Evolutionary conservation across 1,140 invertebrate genomes (phyloP), one percentile per base, ranked within the genome.

Genomic region (Diachasmimorpha longicaudata): DNA sequence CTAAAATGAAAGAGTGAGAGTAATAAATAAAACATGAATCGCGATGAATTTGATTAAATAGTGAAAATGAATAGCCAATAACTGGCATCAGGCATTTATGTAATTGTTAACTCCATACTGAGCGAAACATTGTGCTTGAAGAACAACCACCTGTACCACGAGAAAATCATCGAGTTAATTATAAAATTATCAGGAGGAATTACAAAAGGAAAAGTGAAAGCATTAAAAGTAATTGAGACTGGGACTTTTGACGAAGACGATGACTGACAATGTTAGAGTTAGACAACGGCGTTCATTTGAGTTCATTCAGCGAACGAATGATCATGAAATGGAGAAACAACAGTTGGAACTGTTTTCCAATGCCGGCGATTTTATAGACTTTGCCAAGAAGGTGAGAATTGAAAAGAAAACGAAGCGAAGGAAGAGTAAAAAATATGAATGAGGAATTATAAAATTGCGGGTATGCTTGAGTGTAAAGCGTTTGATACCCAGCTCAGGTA

Each of bases 401-500:
- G 37, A 11, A 19, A 72, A 25, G 4, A 55, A 52, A 48, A 70
- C 44, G 46, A 9, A 36, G n/a, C n/a, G 31, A 72, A 16, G 37
- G 25, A 55, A 21, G 48, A 63, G 13, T 63, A 14, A 63, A 63
- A 55, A 55, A 55, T 19, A 55, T 55, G 1, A 31, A 66, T 14
- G 14, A 31, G 21, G 21, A 25, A 25, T 31, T 66, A 66, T 25
- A 39, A 37, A 37, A 68, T 68, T 39, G 31, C 58, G 66, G 66
- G 66, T 68, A 37, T 37, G n/a, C 31, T 68, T 19, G 31, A 74
- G 71, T 76, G 55, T 25, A 25, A 75, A 80, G 79, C 75, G 77
- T 44, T 68, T 68, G 21, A 48, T 78, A 79, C 73, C 77, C 79
- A 80, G 78, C 79, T 83, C 79, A 86, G 85, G 85, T 87, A 86